Evolutionary conservation across 2,113 vertebrate species (phyloP), one percentile per base, ranked within the genome.

Genomic region (Neogale vison): DNA sequence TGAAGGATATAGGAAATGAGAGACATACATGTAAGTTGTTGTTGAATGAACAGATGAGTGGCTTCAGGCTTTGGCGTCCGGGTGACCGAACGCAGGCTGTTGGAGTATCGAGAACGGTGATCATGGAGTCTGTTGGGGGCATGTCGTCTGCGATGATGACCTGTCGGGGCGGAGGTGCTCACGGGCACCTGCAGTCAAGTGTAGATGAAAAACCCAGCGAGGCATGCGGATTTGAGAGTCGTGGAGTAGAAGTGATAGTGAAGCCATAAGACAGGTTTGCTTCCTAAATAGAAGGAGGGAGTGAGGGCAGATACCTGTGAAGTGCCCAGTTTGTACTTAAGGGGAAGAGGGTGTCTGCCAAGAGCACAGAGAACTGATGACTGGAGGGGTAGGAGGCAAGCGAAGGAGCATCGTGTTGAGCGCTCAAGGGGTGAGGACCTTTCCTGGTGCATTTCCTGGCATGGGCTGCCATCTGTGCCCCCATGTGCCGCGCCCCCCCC

Each of bases 241-340:
- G 1, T 7, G 15, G 72, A 39, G 55, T 45, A n/a, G 52, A 93
- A n/a, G 39, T 6, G 15, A 47, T 18, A 6, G 26, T 50, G 31
- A 76, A 42, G 31, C 31, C n/a, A 4, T 31, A 36, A 42, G 15
- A 34, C 9, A n/a, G 29, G 65, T 52, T 21, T 65, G 21, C 76
- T 90, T 86, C 42, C 57, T 81, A 63, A 67, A 36, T 12, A 11
- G 52, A 50, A 63, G 59, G 50, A 21, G 59, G 29, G n/a, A 18
- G 12, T 2, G 39, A 76, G 12, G 13, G 21, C 65, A 8, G 71
- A 13, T 52, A 45, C 2, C 0, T 4, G 26, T 0, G 24, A 23
- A 12, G 50, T 1, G 0, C 20, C 74, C 11, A 0, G 10, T 34
- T 77, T 76, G n/a, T 23, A 0, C 1, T 29, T 21, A 2, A 4